Percentiles rank a stretch among this genome's conserved stretches.
These are phyloP conservation scores for Camelus bactrianus DNA, from an alignment of 2,113 vertebrate species.

Conservation along the genomic window DNA sequence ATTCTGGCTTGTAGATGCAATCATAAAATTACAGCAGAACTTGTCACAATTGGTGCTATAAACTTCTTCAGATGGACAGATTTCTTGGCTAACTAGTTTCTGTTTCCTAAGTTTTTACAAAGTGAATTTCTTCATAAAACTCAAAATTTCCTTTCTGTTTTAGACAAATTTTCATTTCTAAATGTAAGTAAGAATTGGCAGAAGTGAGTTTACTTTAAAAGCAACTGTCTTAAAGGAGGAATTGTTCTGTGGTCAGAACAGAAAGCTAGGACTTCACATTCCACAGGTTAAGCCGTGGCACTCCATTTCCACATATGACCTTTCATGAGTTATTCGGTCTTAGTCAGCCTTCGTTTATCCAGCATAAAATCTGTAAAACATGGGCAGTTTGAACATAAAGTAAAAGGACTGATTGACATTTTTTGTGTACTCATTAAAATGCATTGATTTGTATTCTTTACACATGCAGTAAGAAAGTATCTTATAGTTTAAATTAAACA, in stretches of 20 bases:
- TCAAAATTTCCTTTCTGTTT: constrained; percentile 40
- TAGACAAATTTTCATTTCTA: constrained; percentile 76
- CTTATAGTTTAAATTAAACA: constrained; percentile 47
- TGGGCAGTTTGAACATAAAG: not conserved
- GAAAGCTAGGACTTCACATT: constrained; percentile 53
- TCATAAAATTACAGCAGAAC: not conserved
- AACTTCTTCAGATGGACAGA: not conserved
- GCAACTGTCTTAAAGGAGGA: constrained; percentile 64
- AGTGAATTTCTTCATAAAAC: constrained; percentile 55
- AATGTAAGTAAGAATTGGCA: constrained; percentile 73
- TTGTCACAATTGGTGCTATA: not conserved
- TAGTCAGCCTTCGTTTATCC: constrained; percentile 47
- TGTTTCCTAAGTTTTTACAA: constrained; percentile 60
- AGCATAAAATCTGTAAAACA: constrained; percentile 42
- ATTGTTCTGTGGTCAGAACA: constrained; percentile 48
- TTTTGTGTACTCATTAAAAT: not conserved
- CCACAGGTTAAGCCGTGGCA: constrained; percentile 39
- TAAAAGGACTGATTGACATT: not conserved
- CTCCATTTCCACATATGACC: not conserved
- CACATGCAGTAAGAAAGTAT: not conserved
- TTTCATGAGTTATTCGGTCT: constrained; percentile 37
- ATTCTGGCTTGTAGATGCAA: not conserved
- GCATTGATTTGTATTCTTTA: constrained; percentile 1
- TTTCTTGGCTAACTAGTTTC: constrained; percentile 37
- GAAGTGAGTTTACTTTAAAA: not conserved